Base-by-base conservation (phyloP, 2,797 vertebrate genomes). In the Clarias platycephalus region DNA sequence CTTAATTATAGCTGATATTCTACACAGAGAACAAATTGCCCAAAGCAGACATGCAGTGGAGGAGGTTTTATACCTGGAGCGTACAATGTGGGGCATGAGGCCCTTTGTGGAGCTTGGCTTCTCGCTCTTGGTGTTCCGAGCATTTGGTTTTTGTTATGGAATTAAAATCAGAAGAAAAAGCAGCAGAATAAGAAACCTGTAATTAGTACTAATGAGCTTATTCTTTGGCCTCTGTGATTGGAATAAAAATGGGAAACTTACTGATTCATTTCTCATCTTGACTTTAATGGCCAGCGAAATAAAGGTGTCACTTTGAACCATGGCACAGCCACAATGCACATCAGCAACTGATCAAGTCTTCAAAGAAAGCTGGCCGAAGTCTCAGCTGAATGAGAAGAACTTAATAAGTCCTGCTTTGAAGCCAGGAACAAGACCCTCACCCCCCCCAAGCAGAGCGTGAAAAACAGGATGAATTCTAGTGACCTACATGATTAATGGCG, bases 291-390 rank as follows among this genome's bases (percentile, higher is more conserved):
- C 86, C 87, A 75, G 87, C 63, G 31, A 92, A 90, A 91, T 92
- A 89, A 89, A 93, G 91, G 91, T 93, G 93, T 91, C 84, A 89
- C 94, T 95, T 94, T 95, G 92, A 95, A 93, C 92, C 85, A 37
- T 74, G 67, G 81, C 83, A 24, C 72, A 83, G 84, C 85, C 87
- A 89, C 90, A 89, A 90, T 88, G 86, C 88, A 90, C 94, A 94
- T 92, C 92, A 92, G 93, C 91, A 91, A 91, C 94, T 93, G 93
- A 95, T 95, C 93, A 94, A 92, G 92, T 89, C 93, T 93, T 95
- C 88, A 94, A 95, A 94, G 94, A 90, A 91, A 91, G 90, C 88
- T 90, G 87, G 81, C 89, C 88, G 82, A 90, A 89, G 83, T 91
- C 85, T 91, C 80, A 20, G 26, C 88, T 86, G 92, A 94, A 91